Evolutionary conservation across 2,888 invertebrate species (phyloP), one percentile per base, ranked within the genome.

Genomic region (Monopis laevigella): DNA sequence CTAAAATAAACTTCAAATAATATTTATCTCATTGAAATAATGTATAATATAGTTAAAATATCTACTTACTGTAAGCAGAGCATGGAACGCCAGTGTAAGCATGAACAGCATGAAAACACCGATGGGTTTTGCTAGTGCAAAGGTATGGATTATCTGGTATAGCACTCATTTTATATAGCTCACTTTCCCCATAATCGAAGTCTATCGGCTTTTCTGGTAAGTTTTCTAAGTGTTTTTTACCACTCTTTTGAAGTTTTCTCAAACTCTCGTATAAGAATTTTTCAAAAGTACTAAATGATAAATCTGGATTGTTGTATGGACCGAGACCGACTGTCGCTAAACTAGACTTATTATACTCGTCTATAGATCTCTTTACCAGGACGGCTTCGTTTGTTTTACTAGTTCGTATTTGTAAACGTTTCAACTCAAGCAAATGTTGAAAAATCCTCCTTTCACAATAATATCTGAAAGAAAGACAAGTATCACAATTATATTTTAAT

Each of bases 361-460:
- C 93, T 29, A 93, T 90, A 44, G 95, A 88, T 53, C 95, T 83
- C 65, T 95, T 96, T 1, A 95, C 92, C 10, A 95, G 71, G 40
- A 94, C 87, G 18, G 91, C 87, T 70, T 96, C 96, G 57, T 95
- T 94, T 29, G 92, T 85, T 67, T 92, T 89, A 38, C 92, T 93
- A 21, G 93, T 91, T 54, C 96, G 87, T 54, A 96, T 96, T 72
- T 97, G 96, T 49, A 94, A 83, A 40, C 95, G 85, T 68, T 97
- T 97, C 40, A 97, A 71, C 61, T 97, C 96, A 56, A 96, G 82
- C 43, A 97, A 82, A 65, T 96, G 95, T 60, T 96, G 94, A 66
- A 97, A 96, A 54, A 96, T 91, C 60, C 93, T 92, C 44, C 95
- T 82, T 67, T 96, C 96, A 57, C 94, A 85, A 55, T 95, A 93